A percentile compares a stretch with the other conserved stretches of the same genome.
Conservation (phyloP, 2,113 vertebrate genomes). For the Anser brachyrhynchus region DNA sequence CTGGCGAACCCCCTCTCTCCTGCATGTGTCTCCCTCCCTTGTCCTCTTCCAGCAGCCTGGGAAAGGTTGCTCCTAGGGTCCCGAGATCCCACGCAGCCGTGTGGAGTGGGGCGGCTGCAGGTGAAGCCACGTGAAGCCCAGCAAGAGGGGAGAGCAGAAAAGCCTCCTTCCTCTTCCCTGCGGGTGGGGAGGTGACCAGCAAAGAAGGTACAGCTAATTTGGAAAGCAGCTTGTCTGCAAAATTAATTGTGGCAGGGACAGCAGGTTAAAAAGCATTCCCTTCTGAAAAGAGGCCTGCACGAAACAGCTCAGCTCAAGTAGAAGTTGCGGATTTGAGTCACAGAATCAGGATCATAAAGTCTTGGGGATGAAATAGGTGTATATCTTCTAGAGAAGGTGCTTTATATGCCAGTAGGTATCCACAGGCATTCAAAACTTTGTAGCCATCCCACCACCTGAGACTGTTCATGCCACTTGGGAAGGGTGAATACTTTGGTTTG, state of each 20-base stretch:
- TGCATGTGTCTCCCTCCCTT: background rate
- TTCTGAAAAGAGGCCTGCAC: background rate
- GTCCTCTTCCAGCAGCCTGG: background rate
- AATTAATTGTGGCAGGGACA: background rate
- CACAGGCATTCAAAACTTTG: background rate
- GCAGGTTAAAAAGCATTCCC: background rate
- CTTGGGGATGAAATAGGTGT: background rate
- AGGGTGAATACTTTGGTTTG: background rate
- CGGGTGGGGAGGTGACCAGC: background rate
- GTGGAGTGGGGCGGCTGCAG: background rate
- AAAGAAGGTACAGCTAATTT: background rate
- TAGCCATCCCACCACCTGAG: background rate
- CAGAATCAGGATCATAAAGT: background rate
- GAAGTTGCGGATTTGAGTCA: background rate
- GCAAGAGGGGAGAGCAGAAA: background rate
- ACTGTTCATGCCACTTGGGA: background rate
- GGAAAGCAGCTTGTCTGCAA: background rate
- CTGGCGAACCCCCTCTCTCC: background rate
- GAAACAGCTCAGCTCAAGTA: background rate
- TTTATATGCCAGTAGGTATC: background rate
- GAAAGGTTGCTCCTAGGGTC: background rate
- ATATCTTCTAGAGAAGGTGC: background rate
- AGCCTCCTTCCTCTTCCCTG: background rate
- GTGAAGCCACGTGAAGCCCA: background rate
- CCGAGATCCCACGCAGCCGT: background rate